Base-by-base conservation (phyloP, 2,113 vertebrate genomes). In the Rhinopomastus cyanomelas region DNA sequence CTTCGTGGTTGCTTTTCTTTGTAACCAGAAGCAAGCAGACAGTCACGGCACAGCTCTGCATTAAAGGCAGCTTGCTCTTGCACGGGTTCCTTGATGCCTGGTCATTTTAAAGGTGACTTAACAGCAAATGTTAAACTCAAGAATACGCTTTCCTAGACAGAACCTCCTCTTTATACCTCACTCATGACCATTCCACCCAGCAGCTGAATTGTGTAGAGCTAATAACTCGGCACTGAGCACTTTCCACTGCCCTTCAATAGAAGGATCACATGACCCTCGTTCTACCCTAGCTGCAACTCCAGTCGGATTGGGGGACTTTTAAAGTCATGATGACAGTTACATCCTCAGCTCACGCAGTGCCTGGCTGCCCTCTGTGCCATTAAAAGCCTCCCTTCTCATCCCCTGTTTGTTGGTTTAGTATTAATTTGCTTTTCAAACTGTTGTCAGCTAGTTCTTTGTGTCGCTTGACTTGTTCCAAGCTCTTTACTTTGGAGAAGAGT, bases 341-440 rank as follows among this genome's bases (percentile, higher is more conserved):
- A 88, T 91, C 88, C 85, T 94, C 57, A 84, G 36, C 61, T 93
- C 90, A 88, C 90, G 62, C 60, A 46, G 95, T 93, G 89, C 89
- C 93, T 94, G 94, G 88, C 87, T 95, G 83, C 93, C 90, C 62
- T 95, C 92, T 92, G 89, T 93, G 94, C 89, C 93, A 85, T 94
- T 95, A 93, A 93, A 95, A 96, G 94, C 95, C 91, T 92, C 88
- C 77, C 91, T 85, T 92, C 39, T 56, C 65, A 79, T 86, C 83
- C 85, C 42, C 20, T 85, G 34, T 66, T 94, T 42, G 68, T 85
- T 57, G 68, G 8, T 89, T 76, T n/a, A 53, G 64, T 14, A 30
- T 29, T 32, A 32, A 53, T 79, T 84, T 89, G 16, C 64, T 92
- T 81, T 92, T 55, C 55, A 91, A 68, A 22, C 82, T 26, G 61